These are phyloP conservation scores for Potorous gilbertii DNA, from an alignment of 2,797 vertebrate genomes.

Conservation along the genomic window DNA sequence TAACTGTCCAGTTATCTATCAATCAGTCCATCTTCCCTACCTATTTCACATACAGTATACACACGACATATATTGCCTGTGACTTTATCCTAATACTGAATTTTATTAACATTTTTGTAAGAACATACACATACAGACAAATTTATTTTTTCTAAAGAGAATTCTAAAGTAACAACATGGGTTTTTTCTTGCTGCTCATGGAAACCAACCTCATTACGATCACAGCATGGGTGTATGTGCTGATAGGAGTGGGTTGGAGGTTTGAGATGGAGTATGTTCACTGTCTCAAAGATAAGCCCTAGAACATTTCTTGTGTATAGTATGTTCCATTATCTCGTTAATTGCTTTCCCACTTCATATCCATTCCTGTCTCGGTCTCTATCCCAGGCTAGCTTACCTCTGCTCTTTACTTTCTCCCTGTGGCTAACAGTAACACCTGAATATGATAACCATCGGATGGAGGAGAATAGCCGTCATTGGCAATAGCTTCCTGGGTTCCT, in stretches of 20 bases:
- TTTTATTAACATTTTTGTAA: neutral
- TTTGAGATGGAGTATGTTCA: neutral
- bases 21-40: neutral
- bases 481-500: conserved; percentile 46
- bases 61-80: neutral
- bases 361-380: neutral
- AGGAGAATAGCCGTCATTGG: conserved; percentile 44
- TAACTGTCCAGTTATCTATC: neutral
- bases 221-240: neutral
- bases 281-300: neutral
- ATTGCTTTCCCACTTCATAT: neutral
- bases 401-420: neutral
- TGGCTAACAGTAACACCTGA: neutral
- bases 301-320: neutral
- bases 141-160: neutral
- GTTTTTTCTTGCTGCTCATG: neutral
- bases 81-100: neutral
- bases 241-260: neutral
- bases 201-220: neutral
- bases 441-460: conserved; percentile 4
- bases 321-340: neutral
- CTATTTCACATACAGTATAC: neutral
- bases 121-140: neutral
- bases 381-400: accelerated
- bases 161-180: neutral